A percentile compares a stretch with the other conserved stretches of the same genome.
Evolutionary conservation across 53 echinoderm and acorn worm species (phyloP).

Genomic region (Zoroaster sp.): DNA sequence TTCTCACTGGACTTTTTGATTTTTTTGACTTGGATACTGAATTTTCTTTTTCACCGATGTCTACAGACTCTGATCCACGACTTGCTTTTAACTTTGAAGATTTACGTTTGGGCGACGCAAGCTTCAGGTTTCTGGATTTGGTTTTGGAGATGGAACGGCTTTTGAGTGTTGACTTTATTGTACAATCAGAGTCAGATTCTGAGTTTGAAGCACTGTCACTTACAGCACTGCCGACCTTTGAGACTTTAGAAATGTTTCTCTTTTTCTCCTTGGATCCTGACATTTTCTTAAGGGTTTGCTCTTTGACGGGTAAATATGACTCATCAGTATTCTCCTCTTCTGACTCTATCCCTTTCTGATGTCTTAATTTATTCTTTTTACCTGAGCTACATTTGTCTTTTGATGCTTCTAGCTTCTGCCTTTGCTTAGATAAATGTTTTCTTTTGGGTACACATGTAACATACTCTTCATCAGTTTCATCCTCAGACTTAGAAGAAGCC

Average conservation of each 20-base stretch:
- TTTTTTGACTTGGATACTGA: no score
- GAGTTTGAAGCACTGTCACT: not conserved
- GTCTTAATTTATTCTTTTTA: not conserved
- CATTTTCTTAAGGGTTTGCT: not conserved
- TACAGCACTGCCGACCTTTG: not conserved
- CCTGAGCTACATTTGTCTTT: not conserved
- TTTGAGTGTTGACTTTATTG: no score
- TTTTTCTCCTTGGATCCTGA: not conserved
- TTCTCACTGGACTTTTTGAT: not conserved
- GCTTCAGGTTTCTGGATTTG: not conserved
- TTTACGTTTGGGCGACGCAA: not conserved
- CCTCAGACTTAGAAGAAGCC: not conserved
- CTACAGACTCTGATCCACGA: not conserved
- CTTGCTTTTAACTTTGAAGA: not conserved
- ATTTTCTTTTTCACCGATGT: not conserved
- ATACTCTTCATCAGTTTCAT: not conserved
- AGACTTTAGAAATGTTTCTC: not conserved
- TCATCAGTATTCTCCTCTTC: not conserved
- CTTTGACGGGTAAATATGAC: not conserved
- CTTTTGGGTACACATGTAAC: not conserved
- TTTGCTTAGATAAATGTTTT: not conserved
- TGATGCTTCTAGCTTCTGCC: not conserved
- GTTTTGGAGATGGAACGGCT: not conserved
- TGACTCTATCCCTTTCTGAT: not conserved
- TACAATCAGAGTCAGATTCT: not conserved